Percentiles rank a stretch among this genome's conserved stretches.
Conservation (phyloP, 2,113 vertebrate species). For the Pantherophis guttatus region DNA sequence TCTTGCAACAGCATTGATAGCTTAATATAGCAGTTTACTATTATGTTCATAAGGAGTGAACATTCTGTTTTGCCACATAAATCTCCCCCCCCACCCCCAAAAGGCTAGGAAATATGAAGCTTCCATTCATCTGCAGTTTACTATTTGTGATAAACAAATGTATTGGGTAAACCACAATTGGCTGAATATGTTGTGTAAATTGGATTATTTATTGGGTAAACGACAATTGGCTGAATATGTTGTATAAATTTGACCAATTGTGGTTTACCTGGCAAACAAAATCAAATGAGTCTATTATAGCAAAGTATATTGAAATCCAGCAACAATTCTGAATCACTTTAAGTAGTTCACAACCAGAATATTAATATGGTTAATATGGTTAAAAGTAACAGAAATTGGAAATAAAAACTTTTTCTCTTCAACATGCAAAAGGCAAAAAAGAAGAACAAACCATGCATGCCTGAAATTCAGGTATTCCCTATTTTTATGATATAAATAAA, state of each 20-base stretch:
- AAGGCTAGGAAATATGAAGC: background rate
- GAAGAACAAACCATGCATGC: background rate
- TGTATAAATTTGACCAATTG: too few relatives aligned
- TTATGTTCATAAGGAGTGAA: background rate
- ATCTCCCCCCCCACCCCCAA: background rate
- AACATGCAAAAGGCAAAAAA: background rate
- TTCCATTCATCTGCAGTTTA: background rate
- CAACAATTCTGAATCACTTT: background rate
- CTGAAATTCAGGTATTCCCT: background rate
- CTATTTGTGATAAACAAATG: too few relatives aligned
- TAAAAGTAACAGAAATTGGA: background rate
- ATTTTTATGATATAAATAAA: background rate
- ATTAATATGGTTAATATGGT: background rate
- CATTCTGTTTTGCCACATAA: background rate
- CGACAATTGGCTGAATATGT: background rate
- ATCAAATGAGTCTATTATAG: too few relatives aligned
- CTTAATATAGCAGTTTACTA: background rate
- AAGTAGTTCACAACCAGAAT: background rate
- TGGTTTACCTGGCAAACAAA: too few relatives aligned
- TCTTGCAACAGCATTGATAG: too few relatives aligned
- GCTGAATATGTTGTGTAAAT: too few relatives aligned
- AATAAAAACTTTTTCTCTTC: background rate
- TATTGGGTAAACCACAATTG: background rate
- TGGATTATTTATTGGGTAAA: background rate
- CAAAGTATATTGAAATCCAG: too few relatives aligned